Percentiles rank a stretch among this genome's conserved stretches.
Conservation (phyloP, 2,113 vertebrate species). For the Planiliza haematocheilus region DNA sequence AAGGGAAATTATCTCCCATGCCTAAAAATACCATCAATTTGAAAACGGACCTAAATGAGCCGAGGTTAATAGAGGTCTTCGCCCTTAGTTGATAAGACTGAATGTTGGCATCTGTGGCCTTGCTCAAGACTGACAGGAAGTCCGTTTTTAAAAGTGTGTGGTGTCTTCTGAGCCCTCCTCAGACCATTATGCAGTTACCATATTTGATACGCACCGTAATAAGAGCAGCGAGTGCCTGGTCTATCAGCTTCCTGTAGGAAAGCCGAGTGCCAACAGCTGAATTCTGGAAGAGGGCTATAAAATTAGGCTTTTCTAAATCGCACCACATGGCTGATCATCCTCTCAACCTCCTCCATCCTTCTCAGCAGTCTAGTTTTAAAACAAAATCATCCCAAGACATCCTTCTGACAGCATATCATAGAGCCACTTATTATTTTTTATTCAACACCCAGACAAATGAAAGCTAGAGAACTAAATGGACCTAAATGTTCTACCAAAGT, state of each 20-base stretch:
- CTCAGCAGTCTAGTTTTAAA: conserved; percentile 7
- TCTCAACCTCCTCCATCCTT: no score
- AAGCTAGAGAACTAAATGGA: conserved; percentile 8
- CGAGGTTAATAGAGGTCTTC: conserved; percentile 71
- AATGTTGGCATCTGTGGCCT: conserved; percentile 32
- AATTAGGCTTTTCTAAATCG: conserved; percentile 35
- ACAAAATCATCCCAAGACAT: conserved; percentile 16
- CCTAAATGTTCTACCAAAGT: conserved; percentile 3
- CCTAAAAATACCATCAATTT: conserved; percentile 37
- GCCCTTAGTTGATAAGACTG: conserved; percentile 41
- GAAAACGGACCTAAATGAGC: conserved; percentile 24
- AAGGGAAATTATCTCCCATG: conserved; percentile 50
- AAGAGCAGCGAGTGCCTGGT: background rate
- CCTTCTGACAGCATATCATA: conserved; percentile 36
- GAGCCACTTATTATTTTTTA: conserved; percentile 14
- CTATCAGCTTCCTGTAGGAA: conserved; percentile 7
- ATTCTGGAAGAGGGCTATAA: conserved; percentile 15
- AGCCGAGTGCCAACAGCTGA: conserved; percentile 6
- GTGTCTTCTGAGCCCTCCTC: conserved; percentile 4
- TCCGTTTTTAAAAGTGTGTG: conserved; percentile 6
- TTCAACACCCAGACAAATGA: background rate
- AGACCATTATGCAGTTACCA: conserved; percentile 36
- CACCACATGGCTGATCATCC: conserved; percentile 18
- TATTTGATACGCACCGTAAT: conserved; percentile 21
- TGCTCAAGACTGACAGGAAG: conserved; percentile 17